Evolutionary conservation across 1,140 invertebrate genomes (phyloP), one percentile per base, ranked within the genome.

Genomic region (Ylistrum balloti): DNA sequence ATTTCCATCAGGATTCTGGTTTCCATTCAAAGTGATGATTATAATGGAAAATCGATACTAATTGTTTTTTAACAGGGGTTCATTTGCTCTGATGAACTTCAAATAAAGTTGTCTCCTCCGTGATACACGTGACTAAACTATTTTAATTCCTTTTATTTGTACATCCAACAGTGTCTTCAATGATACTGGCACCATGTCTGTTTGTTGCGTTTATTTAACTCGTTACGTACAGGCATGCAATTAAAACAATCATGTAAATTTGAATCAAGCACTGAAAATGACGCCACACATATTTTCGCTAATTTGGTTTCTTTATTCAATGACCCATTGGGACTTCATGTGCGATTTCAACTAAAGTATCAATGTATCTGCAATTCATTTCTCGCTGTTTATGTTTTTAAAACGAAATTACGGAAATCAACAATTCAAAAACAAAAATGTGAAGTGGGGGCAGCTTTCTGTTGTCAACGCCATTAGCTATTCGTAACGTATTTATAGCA

Each of bases 401-500:
- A 74, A 17, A 74, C 28, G 22, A 74, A 74, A 17, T 74, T 74
- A 74, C n/a, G n/a, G 20, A 74, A 74, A 74, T 74, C 28, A 74
- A 74, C 22, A 28, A 74, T 74, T 74, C 56, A 74, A 74, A 74
- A 74, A 3, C n/a, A 74, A 3, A 28, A 17, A 28, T 74, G 5
- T 74, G 22, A n/a, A 74, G 7, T n/a, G 56, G 28, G n/a, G 56
- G n/a, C 56, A 74, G n/a, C 56, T 74, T n/a, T 74, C n/a, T 7
- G 56, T 74, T 74, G 56, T 28, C n/a, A 74, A n/a, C n/a, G 22
- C n/a, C 56, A 74, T 74, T 74, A 74, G 56, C 56, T 5, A 74
- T 74, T n/a, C 56, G 56, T 74, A 28, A 74, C 9, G 56, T 28
- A 28, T 74, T 28, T 74, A 22, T 3, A 28, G 22, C n/a, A 74